Evolutionary conservation across 2,113 vertebrate species (phyloP).

Genomic region (Nannobrachium achirus): DNA sequence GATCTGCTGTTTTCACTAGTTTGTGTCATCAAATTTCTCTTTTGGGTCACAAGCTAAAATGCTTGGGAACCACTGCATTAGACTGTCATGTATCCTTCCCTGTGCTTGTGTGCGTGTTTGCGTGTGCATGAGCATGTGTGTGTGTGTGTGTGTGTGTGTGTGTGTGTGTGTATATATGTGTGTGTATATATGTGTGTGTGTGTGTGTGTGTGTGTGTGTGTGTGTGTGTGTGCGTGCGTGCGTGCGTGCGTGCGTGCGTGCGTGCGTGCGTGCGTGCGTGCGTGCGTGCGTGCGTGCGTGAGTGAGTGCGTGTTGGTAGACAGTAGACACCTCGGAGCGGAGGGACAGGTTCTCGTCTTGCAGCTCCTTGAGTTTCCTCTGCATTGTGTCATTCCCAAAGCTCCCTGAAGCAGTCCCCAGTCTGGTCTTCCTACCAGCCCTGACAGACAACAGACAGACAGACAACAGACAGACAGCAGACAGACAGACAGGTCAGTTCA

Average conservation of each 20-base stretch:
- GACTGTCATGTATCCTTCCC: neutral
- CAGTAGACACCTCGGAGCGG: constrained; percentile 87
- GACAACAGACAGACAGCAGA: constrained; percentile 3
- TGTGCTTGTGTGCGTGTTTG: neutral
- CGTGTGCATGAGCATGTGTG: neutral
- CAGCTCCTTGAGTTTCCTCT: constrained; percentile 93
- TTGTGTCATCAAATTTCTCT: no score
- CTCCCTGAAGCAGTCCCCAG: constrained; percentile 83
- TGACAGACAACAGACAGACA: constrained; percentile 54
- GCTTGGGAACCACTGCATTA: no score
- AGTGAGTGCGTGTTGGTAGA: no score
- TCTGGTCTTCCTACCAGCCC: constrained; percentile 83
- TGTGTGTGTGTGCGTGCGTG: neutral
- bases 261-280: neutral
- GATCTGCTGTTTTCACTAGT: no score
- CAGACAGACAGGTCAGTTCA: neutral
- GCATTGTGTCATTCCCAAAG: constrained; percentile 88
- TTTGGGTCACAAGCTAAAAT: no score
- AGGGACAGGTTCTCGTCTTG: constrained; percentile 95
- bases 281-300: neutral
- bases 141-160: neutral
- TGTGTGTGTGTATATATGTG: neutral
- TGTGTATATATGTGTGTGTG: no score
- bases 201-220: neutral
- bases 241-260: neutral